Evolutionary conservation across 2,113 vertebrate genomes (phyloP), one percentile per base, ranked within the genome.

Genomic region (Alligator sinensis): DNA sequence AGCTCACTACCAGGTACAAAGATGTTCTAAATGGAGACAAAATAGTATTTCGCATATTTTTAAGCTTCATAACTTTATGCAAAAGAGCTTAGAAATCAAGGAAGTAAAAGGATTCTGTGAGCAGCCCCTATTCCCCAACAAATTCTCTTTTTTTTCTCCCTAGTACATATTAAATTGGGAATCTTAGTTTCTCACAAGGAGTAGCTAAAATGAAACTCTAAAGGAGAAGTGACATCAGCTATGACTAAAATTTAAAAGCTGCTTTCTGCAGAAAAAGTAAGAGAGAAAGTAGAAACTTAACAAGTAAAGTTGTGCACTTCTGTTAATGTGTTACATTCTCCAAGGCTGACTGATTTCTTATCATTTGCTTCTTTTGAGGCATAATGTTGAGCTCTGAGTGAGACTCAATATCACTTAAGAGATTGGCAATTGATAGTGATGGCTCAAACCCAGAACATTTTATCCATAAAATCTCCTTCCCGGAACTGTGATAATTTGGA

Each of bases 11-110:
- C 82, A 82, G 84, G 66, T 80, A 79, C 30, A 93, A 76, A 95
- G 57, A 28, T 87, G 10, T 61, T 91, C 81, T 83, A 94, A 89
- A 94, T 66, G 34, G 57, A 94, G 70, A 75, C 88, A 62, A 94
- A 90, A 80, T 9, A 16, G 72, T 75, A 14, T 8, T 86, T 90
- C 70, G 54, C 61, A 21, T 54, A 86, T 84, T 77, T 30, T 4
- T 21, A 84, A 88, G 55, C 47, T 77, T 84, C 82, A 66, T 16
- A 70, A 62, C 34, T 78, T 91, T 84, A 34, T 70, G 47, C 55
- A 64, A 76, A 24, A 77, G 14, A 90, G 24, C 22, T 62, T 85
- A 77, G 61, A 91, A 92, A 87, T 19, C 47, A 84, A 72, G 47
- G 68, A 87, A 82, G 54, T 57, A 18, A 72, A 58, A 88, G n/a